phyloP scores from a whole-genome alignment of 2,113 vertebrate species.

The Zeus faber region DNA sequence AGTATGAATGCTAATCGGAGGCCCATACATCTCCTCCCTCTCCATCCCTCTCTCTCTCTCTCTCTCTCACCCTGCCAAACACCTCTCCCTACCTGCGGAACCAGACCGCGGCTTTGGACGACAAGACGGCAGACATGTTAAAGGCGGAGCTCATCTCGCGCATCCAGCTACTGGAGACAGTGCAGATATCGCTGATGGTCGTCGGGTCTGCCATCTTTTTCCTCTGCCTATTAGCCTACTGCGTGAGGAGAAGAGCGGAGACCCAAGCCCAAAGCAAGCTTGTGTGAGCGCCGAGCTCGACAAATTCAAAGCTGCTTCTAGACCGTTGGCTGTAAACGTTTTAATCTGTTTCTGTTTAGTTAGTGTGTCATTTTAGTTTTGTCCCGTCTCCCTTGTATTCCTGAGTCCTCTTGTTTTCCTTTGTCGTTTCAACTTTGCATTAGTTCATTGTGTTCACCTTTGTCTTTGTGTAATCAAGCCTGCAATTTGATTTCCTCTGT shows the following conservation, averaged over 20 bases:
- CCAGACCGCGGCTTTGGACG: conserved; percentile 83
- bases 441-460: too few species aligned
- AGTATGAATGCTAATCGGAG: neutral
- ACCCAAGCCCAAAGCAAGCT: conserved; percentile 9
- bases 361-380: too few species aligned
- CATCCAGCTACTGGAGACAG: conserved; percentile 64
- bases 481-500: too few species aligned
- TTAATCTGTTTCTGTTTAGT: too few species aligned
- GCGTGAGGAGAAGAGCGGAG: conserved; percentile 53
- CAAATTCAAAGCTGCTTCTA: conserved; percentile 32
- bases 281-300: conserved; percentile 44
- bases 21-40: neutral
- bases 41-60: neutral
- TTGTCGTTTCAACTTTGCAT: too few species aligned
- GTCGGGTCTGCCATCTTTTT: conserved; percentile 70
- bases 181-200: conserved; percentile 74
- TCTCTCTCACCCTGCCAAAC: neutral
- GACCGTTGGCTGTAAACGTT: conserved; percentile 29
- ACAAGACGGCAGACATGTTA: conserved; percentile 82
- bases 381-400: too few species aligned
- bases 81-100: neutral
- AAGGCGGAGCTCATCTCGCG: conserved; percentile 70
- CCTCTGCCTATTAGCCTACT: conserved; percentile 70
- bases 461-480: too few species aligned
- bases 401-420: too few species aligned